Evolutionary conservation across 1,140 invertebrate species (phyloP).

Genomic region (Lycorma delicatula): DNA sequence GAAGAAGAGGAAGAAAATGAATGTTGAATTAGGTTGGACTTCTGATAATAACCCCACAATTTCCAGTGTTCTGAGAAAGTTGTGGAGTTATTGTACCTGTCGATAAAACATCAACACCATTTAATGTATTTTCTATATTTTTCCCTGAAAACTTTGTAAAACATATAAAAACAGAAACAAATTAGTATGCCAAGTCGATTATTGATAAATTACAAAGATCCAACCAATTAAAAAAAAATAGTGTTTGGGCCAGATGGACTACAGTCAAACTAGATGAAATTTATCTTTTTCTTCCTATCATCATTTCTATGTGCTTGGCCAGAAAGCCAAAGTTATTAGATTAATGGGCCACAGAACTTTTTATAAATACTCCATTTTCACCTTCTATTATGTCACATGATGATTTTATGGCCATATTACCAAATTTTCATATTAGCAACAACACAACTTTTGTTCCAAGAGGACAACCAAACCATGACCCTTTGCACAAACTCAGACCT

Average conservation of each 20-base stretch:
- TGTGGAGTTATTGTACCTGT: background rate
- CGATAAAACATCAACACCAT: background rate
- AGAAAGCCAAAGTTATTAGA: background rate
- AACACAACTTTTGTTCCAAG: background rate
- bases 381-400: background rate
- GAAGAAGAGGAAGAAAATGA: too few species aligned
- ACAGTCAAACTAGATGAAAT: background rate
- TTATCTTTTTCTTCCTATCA: background rate
- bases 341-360: background rate
- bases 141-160: background rate
- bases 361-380: background rate
- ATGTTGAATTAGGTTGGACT: too few species aligned
- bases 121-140: background rate
- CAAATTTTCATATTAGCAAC: background rate
- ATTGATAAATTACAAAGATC: background rate
- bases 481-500: background rate
- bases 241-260: background rate
- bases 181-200: background rate
- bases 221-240: background rate
- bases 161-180: background rate
- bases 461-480: background rate
- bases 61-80: background rate
- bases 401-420: background rate
- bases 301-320: background rate
- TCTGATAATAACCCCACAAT: too few species aligned